Percentiles rank a stretch among this genome's conserved stretches.
These are phyloP conservation scores for Antheraea pernyi DNA, from an alignment of 1,140 invertebrate genomes.

Conservation along the genomic window DNA sequence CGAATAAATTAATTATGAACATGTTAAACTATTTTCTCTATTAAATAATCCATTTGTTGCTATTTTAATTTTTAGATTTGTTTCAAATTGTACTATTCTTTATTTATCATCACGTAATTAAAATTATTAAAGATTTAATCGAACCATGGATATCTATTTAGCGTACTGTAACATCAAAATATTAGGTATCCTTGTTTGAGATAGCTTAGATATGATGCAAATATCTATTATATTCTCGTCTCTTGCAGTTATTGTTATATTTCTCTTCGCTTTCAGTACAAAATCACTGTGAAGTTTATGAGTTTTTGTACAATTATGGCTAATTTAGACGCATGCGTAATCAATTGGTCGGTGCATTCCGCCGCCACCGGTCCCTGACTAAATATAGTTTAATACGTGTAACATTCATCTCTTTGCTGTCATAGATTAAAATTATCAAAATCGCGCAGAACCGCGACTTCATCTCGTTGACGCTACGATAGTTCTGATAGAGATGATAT, in stretches of 20 bases:
- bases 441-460: slow-evolving; percentile 6
- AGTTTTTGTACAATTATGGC: slow-evolving; percentile 18
- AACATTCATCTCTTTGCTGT: slow-evolving; percentile 11
- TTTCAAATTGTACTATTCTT: too few species aligned
- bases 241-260: background rate
- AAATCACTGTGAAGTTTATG: background rate
- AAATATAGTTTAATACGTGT: slow-evolving; percentile 3
- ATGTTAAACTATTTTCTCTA: too few species aligned
- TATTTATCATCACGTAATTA: too few species aligned
- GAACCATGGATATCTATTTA: too few species aligned
- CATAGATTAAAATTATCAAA: background rate
- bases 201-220: too few species aligned
- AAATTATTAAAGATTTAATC: too few species aligned
- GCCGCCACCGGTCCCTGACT: background rate
- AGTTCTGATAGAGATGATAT: background rate
- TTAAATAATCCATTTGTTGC: too few species aligned
- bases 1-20: too few species aligned
- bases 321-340: slow-evolving; percentile 22
- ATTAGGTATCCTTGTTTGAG: too few species aligned
- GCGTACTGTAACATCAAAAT: too few species aligned
- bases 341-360: slow-evolving; percentile 25
- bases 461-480: background rate
- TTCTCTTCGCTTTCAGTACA: background rate
- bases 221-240: too few species aligned
- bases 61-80: too few species aligned